Conservation (phyloP, 37 sponge, comb jelly and placozoan species). For the Ianthella basta region DNA sequence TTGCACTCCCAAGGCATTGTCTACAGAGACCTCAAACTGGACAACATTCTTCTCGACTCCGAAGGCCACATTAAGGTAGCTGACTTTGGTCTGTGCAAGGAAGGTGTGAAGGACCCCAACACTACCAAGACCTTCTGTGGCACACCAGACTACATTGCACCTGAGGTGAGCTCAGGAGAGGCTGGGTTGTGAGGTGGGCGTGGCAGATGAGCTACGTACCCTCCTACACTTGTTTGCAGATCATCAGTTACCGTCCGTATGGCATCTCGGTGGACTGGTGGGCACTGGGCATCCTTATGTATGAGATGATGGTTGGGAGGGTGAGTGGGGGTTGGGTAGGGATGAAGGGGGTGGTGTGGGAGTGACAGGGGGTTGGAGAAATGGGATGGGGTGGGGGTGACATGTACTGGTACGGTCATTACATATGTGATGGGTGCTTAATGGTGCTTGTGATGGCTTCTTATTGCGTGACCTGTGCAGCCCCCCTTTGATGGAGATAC, state of each 20-base stretch:
- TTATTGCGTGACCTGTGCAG: constrained; percentile 49
- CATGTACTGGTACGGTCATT: background rate
- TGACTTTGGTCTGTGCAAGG: constrained; percentile 99
- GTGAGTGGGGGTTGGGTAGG: constrained; percentile 60
- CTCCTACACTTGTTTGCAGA: constrained; percentile 70
- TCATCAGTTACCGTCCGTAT: constrained; percentile 91
- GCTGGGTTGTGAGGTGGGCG: background rate
- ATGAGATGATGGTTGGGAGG: constrained; percentile 94
- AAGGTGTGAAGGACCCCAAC: constrained; percentile 75
- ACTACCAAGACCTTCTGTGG: constrained; percentile 97
- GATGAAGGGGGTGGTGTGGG: constrained; percentile 15
- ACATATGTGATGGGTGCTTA: background rate
- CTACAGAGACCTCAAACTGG: constrained; percentile 95
- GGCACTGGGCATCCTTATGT: constrained; percentile 95
- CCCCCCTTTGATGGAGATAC: constrained; percentile 99
- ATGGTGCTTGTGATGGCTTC: background rate
- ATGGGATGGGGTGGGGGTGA: background rate
- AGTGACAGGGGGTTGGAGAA: background rate
- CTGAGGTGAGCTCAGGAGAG: constrained; percentile 75
- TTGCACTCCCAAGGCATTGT: constrained; percentile 86
- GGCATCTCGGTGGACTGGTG: constrained; percentile 97
- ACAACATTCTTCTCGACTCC: constrained; percentile 90
- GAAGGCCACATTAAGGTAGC: constrained; percentile 98
- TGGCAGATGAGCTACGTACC: background rate
- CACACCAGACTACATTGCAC: constrained; percentile 98